Percentiles rank a stretch among this genome's conserved stretches.
These are phyloP conservation scores for Brenthis hecate DNA, from an alignment of 2,888 invertebrate genomes.

Conservation along the genomic window DNA sequence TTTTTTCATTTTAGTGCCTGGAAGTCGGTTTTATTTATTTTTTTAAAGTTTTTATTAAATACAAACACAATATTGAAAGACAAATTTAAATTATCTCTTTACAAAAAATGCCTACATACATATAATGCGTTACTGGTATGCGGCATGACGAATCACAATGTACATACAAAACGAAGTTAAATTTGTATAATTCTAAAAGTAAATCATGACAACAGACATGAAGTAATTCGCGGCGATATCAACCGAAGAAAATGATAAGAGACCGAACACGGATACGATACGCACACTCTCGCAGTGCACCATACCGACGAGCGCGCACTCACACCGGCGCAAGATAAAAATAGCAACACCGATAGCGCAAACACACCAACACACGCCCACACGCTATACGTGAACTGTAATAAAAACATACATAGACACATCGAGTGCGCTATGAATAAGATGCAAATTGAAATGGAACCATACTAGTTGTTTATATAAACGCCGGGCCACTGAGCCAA, in stretches of 20 bases:
- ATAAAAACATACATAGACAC: conserved; percentile 76
- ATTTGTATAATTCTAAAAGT: conserved; percentile 35
- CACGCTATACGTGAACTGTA: conserved; percentile 75
- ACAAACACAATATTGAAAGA: no score
- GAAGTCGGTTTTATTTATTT: no score
- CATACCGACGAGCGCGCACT: conserved; percentile 50
- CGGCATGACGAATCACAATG: neutral
- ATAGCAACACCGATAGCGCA: conserved; percentile 78
- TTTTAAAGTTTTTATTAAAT: no score
- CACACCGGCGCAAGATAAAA: conserved; percentile 59
- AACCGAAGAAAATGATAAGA: conserved; percentile 72
- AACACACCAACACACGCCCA: conserved; percentile 81
- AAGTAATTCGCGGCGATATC: conserved; percentile 62
- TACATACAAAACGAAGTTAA: conserved; percentile 17
- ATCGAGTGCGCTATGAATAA: conserved; percentile 68
- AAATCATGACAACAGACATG: conserved; percentile 45
- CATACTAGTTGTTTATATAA: conserved; percentile 61
- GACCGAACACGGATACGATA: conserved; percentile 70
- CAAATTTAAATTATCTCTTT: no score
- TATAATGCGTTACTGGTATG: neutral
- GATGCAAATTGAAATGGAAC: conserved; percentile 72
- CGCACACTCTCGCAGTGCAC: conserved; percentile 52
- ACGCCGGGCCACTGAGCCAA: conserved; percentile 46
- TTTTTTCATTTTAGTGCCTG: no score
- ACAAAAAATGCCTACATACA: no score